Percentiles rank a stretch among this genome's conserved stretches.
phyloP scores from a whole-genome alignment of 2,797 vertebrate genomes.

The Spinus olivaceus region DNA sequence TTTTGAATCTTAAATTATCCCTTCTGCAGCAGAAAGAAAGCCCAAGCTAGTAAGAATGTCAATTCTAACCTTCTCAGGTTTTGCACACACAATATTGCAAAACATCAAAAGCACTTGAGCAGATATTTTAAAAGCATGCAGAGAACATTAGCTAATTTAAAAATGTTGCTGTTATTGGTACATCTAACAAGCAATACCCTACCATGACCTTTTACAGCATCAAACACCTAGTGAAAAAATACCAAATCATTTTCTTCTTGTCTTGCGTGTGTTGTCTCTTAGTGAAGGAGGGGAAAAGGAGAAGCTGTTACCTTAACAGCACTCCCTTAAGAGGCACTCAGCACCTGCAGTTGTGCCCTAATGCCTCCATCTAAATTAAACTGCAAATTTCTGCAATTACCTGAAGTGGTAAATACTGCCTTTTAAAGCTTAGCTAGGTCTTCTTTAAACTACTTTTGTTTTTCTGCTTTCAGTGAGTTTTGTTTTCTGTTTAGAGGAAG shows the following conservation, averaged over 20 bases:
- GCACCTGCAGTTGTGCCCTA: not conserved
- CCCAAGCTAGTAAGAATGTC: not conserved
- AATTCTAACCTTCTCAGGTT: not conserved
- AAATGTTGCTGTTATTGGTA: not conserved
- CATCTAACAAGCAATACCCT: not conserved
- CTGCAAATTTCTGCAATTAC: not conserved
- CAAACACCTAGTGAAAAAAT: not conserved
- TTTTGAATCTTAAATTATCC: not conserved
- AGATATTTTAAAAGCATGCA: not conserved
- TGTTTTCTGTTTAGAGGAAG: not conserved
- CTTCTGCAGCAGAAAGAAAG: not conserved
- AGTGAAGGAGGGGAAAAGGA: not conserved
- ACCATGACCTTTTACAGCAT: not conserved
- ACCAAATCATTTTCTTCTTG: not conserved
- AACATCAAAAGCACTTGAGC: conserved; percentile 1
- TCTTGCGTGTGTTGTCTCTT: not conserved
- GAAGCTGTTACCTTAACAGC: not conserved
- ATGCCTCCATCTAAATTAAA: not conserved
- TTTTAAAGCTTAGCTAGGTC: not conserved
- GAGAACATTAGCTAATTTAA: not conserved
- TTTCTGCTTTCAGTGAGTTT: not conserved
- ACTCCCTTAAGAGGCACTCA: not conserved
- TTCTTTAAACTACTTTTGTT: not conserved
- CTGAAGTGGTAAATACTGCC: not conserved
- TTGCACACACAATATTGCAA: not conserved